These are phyloP conservation scores for Homarus gammarus DNA, from an alignment of 2,888 invertebrate genomes.

Conservation along the genomic window DNA sequence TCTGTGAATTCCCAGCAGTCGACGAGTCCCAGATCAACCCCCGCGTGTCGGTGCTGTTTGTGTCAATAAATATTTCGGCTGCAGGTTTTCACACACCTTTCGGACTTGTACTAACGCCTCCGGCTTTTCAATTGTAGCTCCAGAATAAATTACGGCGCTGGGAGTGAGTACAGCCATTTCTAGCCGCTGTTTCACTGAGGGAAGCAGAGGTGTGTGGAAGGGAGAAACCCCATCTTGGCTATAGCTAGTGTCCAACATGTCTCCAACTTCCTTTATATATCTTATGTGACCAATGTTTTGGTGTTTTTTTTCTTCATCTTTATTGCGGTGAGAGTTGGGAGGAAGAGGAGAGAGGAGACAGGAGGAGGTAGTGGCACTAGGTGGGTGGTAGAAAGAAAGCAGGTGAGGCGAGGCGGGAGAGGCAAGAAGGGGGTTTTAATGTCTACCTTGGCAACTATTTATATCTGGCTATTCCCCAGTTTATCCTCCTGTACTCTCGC, in stretches of 20 bases:
- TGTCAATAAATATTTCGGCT: slow-evolving; percentile 26
- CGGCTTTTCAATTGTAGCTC: slow-evolving; percentile 28
- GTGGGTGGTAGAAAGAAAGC: no score
- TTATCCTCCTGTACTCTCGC: no score
- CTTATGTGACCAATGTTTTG: neutral
- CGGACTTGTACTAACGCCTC: slow-evolving; percentile 22
- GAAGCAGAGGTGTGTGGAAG: neutral
- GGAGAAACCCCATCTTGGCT: neutral
- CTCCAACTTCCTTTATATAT: neutral
- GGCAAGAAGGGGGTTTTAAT: no score
- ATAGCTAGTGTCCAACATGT: neutral
- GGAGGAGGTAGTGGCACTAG: neutral
- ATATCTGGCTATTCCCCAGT: no score
- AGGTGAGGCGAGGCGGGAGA: no score
- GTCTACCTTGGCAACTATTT: no score
- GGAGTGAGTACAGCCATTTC: slow-evolving; percentile 16
- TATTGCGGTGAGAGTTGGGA: neutral
- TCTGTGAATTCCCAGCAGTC: neutral
- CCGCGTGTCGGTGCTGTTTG: slow-evolving; percentile 9
- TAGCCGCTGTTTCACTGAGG: neutral
- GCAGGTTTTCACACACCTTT: slow-evolving; percentile 27
- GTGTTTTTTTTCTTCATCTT: neutral
- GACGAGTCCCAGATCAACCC: neutral
- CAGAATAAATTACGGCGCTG: slow-evolving; percentile 18
- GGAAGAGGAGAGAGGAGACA: neutral